Evolutionary conservation across 2,888 invertebrate genomes (phyloP), one percentile per base, ranked within the genome.

Genomic region (Tryphoninae sp.): DNA sequence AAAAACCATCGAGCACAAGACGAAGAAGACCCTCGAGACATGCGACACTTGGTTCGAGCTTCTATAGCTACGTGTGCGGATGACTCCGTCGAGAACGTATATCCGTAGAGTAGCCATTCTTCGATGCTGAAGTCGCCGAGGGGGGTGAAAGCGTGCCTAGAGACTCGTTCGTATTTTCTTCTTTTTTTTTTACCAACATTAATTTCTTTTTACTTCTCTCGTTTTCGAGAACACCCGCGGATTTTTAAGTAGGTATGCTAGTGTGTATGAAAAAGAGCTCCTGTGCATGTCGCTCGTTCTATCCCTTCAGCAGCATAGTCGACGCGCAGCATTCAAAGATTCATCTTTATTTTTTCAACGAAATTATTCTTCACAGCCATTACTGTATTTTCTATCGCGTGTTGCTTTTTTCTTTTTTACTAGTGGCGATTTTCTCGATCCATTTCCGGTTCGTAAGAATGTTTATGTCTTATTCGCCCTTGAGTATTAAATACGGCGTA

Each of bases 261-360:
- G 55, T 67, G 80, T 40, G 83, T 79, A 76, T 67, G 68, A 33
- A 22, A 77, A 78, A 79, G 76, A 80, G 73, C 78, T 83, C 40
- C 79, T 49, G 69, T 65, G 58, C 33, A 49, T 49, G 42, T 59
- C 55, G 42, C 58, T 51, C 49, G 13, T 72, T 19, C 22, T 26
- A 45, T 51, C 26, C 42, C 23, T 22, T 33, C 4, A 49, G 16
- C 8, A 7, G 49, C 23, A n/a, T 22, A 11, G 16, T n/a, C 33
- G 40, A 55, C 65, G 69, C 62, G 40, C 51, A 80, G 9, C 72
- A 88, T 80, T 76, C 88, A 89, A 59, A 87, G 88, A 89, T 87
- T 87, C 83, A 88, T 87, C 82, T 81, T 71, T 86, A 78, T 87
- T 85, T 86, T 87, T 83, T 82, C 83, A 82, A 51, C 74, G 75